Conservation (phyloP, 92 coral and sea anemone genomes). For the Heteractis magnifica region DNA sequence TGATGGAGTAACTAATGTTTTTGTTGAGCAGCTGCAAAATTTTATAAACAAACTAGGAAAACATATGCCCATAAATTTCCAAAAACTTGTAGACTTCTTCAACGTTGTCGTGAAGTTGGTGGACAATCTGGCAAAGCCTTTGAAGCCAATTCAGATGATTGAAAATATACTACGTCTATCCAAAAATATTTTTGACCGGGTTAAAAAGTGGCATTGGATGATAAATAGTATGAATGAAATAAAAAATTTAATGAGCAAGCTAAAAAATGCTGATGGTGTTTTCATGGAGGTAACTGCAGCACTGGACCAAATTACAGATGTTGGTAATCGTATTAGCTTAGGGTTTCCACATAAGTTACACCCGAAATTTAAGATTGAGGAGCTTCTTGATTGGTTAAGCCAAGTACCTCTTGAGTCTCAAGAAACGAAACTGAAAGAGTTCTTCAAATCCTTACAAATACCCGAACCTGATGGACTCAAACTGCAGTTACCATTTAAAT, state of each 20-base stretch:
- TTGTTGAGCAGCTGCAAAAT: conserved; percentile 67
- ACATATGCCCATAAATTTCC: conserved; percentile 64
- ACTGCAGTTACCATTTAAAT: conserved; percentile 74
- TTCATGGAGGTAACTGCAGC: conserved; percentile 73
- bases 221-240: conserved; percentile 59
- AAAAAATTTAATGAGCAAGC: conserved; percentile 50
- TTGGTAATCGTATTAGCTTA: conserved; percentile 57
- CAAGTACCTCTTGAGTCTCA: conserved; percentile 54
- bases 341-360: conserved; percentile 80
- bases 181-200: conserved; percentile 59
- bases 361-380: conserved; percentile 48
- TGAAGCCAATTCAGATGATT: conserved; percentile 68
- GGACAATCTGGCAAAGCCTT: conserved; percentile 67
- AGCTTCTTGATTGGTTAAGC: not conserved
- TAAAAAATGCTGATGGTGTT: conserved; percentile 66
- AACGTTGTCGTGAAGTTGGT: conserved; percentile 64
- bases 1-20: conserved; percentile 74
- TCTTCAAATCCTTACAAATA: conserved; percentile 60
- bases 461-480: conserved; percentile 70
- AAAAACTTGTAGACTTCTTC: conserved; percentile 71
- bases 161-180: conserved; percentile 66
- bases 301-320: conserved; percentile 66
- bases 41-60: conserved; percentile 64
- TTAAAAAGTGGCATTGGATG: conserved; percentile 72
- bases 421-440: conserved; percentile 66